Percentiles rank a stretch among this genome's conserved stretches.
Conservation (phyloP, 2,113 vertebrate genomes). For the Xenopus borealis region DNA sequence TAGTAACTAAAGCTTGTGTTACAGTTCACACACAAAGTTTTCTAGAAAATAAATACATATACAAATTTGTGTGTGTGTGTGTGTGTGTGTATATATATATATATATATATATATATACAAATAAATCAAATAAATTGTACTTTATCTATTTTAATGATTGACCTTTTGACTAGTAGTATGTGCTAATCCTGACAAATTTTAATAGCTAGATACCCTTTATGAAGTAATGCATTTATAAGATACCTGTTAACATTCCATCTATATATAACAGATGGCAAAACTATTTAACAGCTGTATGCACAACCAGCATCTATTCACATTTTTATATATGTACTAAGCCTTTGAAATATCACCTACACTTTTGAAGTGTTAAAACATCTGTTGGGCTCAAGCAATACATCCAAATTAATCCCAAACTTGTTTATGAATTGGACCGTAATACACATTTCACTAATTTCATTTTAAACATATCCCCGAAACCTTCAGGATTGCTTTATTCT, state of each 20-base stretch:
- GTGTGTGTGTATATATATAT: too few relatives aligned
- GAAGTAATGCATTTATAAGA: slow-evolving; percentile 44
- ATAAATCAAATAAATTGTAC: neutral
- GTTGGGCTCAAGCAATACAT: slow-evolving; percentile 33
- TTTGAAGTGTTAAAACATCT: slow-evolving; percentile 46
- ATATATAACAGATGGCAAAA: slow-evolving; percentile 46
- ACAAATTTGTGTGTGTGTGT: too few relatives aligned
- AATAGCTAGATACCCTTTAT: slow-evolving; percentile 29
- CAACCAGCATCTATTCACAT: slow-evolving; percentile 27
- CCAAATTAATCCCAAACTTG: neutral
- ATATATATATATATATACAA: too few relatives aligned
- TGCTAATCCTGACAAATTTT: slow-evolving; percentile 11
- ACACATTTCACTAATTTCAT: too few relatives aligned
- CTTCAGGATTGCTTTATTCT: too few relatives aligned
- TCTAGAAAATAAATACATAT: neutral
- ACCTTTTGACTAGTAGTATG: slow-evolving; percentile 10
- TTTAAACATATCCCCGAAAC: too few relatives aligned
- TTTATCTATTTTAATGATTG: neutral
- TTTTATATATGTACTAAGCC: slow-evolving; percentile 43
- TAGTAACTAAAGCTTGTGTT: neutral
- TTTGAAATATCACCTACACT: slow-evolving; percentile 46
- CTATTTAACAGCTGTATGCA: slow-evolving; percentile 43
- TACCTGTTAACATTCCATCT: slow-evolving; percentile 42
- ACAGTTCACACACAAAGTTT: neutral
- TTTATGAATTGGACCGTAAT: neutral